These are phyloP conservation scores for Salpingus planirostris DNA, from an alignment of 2,888 invertebrate species.

Conservation along the genomic window DNA sequence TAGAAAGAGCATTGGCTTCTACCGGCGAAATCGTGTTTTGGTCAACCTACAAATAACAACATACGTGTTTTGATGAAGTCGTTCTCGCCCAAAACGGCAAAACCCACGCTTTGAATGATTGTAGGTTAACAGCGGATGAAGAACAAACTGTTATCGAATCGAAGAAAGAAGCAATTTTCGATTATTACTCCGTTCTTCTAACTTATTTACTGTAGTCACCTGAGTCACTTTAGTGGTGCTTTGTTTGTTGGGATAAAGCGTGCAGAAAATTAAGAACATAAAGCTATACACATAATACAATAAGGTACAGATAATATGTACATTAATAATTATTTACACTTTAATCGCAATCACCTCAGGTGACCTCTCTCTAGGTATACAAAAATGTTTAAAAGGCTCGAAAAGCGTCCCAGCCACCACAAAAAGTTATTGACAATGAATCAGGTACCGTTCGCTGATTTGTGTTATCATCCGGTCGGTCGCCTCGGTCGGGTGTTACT, in stretches of 20 bases:
- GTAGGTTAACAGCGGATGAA: too few species aligned
- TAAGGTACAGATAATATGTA: conserved; percentile 11
- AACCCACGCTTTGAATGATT: too few species aligned
- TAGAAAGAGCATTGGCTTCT: conserved; percentile 5
- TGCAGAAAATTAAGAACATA: too few species aligned
- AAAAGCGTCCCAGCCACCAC: conserved; percentile 29
- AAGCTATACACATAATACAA: too few species aligned
- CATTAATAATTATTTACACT: conserved; percentile 13
- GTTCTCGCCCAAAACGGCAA: too few species aligned
- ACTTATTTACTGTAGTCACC: conserved; percentile 6
- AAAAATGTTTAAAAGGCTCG: too few species aligned
- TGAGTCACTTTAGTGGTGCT: conserved; percentile 9
- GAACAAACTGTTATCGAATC: too few species aligned
- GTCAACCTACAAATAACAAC: conserved; percentile 22
- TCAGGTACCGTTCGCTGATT: conserved; percentile 48
- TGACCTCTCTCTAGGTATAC: too few species aligned
- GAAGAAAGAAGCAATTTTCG: too few species aligned
- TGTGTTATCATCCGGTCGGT: conserved; percentile 45
- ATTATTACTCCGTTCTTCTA: too few species aligned
- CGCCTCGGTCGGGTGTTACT: conserved; percentile 43
- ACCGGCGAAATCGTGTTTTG: conserved; percentile 19
- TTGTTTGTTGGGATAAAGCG: conserved; percentile 8
- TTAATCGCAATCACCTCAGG: conserved; percentile 18
- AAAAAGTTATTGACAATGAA: conserved; percentile 33
- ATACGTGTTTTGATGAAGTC: conserved; percentile 4